These are phyloP conservation scores for Danaus chrysippus DNA, from an alignment of 2,888 invertebrate genomes.

Conservation along the genomic window DNA sequence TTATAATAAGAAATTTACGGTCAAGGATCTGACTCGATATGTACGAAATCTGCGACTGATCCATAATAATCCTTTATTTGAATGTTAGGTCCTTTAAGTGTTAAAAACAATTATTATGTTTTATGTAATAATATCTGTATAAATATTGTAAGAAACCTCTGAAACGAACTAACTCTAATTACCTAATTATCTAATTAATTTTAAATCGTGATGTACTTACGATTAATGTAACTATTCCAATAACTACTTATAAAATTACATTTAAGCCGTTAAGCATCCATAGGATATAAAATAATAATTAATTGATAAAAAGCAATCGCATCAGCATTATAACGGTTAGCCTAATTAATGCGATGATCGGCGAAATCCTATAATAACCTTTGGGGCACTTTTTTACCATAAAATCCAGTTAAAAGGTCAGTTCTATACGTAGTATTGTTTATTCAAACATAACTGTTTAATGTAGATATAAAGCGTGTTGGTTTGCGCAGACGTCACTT, in stretches of 20 bases:
- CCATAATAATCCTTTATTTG: too few species aligned
- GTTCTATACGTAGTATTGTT: conserved; percentile 49
- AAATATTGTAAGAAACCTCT: too few species aligned
- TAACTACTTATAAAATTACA: background rate
- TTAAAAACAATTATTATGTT: too few species aligned
- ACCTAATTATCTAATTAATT: too few species aligned
- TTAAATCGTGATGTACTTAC: too few species aligned
- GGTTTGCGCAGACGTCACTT: conserved; percentile 74
- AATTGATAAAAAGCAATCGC: background rate
- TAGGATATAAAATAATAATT: background rate
- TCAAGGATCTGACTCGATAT: too few species aligned
- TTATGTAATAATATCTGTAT: too few species aligned
- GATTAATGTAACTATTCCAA: background rate
- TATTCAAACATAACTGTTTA: conserved; percentile 72
- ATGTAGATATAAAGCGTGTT: conserved; percentile 64
- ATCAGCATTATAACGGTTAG: background rate
- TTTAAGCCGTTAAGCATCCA: background rate
- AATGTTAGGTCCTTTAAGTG: too few species aligned
- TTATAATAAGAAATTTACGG: too few species aligned
- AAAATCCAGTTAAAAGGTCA: conserved; percentile 28
- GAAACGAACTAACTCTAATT: too few species aligned
- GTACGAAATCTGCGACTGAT: too few species aligned
- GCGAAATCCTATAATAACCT: conserved; percentile 1
- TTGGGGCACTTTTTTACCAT: background rate
- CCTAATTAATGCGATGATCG: conserved; percentile 2